Evolutionary conservation across 2,888 invertebrate species (phyloP), one percentile per base, ranked within the genome.

Genomic region (Blomia tropicalis): DNA sequence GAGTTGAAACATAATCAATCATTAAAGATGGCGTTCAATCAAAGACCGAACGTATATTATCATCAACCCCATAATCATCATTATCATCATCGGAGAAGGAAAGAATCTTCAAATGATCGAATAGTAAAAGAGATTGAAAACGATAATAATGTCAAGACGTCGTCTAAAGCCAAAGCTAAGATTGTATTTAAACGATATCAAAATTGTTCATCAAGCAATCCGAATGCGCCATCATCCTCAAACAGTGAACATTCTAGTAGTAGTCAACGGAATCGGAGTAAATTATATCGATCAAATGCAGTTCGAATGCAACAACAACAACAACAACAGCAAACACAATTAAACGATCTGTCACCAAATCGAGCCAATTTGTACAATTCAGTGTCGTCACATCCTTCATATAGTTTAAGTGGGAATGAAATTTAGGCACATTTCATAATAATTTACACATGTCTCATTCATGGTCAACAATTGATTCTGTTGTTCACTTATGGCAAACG

Each of bases 281-380:
- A 27, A 27, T n/a, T 47, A n/a, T n/a, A 47, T 25, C 51, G 51
- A 7, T 47, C 51, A 14, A 47, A 47, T 47, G 51, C 51, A n/a
- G 51, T 47, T 22, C 22, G 51, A 14, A n/a, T 47, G 11, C 17
- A 11, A 17, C 17, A 7, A 17, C 7, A 36, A 7, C 7, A 17
- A 11, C 36, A 36, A 17, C n/a, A n/a, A 17, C 17, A 7, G 36
- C 7, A 36, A 7, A 36, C 7, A 11, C 36, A 36, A 17, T 36
- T 17, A 17, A 36, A 11, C 36, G 36, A 36, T 17, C 7, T 17
- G 7, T 36, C 36, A 11, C 17, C 36, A 7, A 36, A 36, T 36
- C 36, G 36, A 36, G 7, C 36, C 36, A 36, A 36, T 17, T 11
- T 36, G 36, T 36, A 36, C 36, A 36, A 36, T 17, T 36, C 36